Base-by-base conservation (phyloP, 1,140 invertebrate genomes). In the Heliothis virescens region DNA sequence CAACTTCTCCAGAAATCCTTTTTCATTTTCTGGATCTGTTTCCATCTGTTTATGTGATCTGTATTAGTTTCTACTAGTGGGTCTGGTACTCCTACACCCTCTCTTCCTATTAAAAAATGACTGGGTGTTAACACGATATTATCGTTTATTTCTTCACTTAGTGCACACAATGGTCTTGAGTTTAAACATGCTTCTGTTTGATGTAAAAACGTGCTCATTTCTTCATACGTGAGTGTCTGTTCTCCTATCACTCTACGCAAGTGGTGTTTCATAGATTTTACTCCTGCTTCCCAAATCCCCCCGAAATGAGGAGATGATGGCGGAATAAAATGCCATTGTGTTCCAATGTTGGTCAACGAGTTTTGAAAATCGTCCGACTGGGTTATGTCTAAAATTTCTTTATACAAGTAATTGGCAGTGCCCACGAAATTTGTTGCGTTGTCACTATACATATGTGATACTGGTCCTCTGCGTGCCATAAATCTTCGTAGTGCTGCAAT, bases 261-360 rank as follows among this genome's bases (percentile, higher is more conserved):
- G 3, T 60, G 57, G 11, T 60, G 57, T 60, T 60, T 60, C 11
- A 16, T 60, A 26, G 18, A 16, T 18, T 26, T 7, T 12, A 26
- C 21, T 26, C 21, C 21, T 26, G 21, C 21, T 26, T 26, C 21
- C 21, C 21, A 26, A 26, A 26, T 26, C 3, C 57, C 57, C 0
- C 57, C 57, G 3, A 60, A 60, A 60, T 60, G 57, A 3, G 57
- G 57, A 11, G 18, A 60, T 3, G 57, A 10, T 10, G 18, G 57
- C 5, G 57, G 57, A 60, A 60, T 60, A 60, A 60, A 60, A 60
- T 60, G 57, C 57, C 57, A 60, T 7, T 60, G 57, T 1, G 57
- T 60, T 26, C 57, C 18, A 2, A 60, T 60, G 11, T 26, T 26
- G 1, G 57, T 10, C 7, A 60, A 5, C 1, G 18, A 0, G 9